Base-by-base conservation (phyloP, 2,797 vertebrate genomes). In the Pampus argenteus region DNA sequence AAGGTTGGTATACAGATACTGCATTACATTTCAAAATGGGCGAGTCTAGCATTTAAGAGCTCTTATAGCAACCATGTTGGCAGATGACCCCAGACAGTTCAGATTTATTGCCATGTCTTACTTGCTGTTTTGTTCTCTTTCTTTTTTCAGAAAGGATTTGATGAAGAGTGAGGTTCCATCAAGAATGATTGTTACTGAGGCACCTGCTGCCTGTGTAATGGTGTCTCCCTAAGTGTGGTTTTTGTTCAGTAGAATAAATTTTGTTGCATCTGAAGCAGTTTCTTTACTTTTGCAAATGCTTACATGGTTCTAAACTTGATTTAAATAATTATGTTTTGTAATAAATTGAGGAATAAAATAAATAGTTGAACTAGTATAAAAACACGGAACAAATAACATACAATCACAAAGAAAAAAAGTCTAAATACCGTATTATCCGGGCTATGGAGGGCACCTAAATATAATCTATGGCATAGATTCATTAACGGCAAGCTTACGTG, bases 1-100 rank as follows among this genome's bases (percentile, higher is more conserved):
- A 97, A 97, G 95, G 96, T 96, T 44, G 40, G 65, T 28, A 34
- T 55, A 36, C 3, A 56, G 22, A 34, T 14, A 29, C 9, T 42
- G 22, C 14, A 48, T n/a, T 17, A 36, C 5, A 40, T 28, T 29
- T 13, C 6, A 29, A 61, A 57, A 58, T 10, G 8, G 2, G 3
- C 6, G 14, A 44, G 17, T 44, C 17, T 18, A n/a, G 17, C 6
- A 2, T 44, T 44, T 18, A 44, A 44, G 40, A 17, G 9, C 6
- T 2, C 6, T 44, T 18, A 44, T 8, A 44, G 40, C 40, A 44
- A 6, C 17, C 40, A 44, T 44, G 40, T n/a, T 7, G 40, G 40
- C 15, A 44, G 40, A 6, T 44, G 17, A 44, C 40, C 14, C 38
- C 2, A 40, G 17, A 40, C n/a, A 15, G 17, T 40, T 17, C 15